Evolutionary conservation across 2,113 vertebrate species (phyloP).

Genomic region (Lampris megalopsis): DNA sequence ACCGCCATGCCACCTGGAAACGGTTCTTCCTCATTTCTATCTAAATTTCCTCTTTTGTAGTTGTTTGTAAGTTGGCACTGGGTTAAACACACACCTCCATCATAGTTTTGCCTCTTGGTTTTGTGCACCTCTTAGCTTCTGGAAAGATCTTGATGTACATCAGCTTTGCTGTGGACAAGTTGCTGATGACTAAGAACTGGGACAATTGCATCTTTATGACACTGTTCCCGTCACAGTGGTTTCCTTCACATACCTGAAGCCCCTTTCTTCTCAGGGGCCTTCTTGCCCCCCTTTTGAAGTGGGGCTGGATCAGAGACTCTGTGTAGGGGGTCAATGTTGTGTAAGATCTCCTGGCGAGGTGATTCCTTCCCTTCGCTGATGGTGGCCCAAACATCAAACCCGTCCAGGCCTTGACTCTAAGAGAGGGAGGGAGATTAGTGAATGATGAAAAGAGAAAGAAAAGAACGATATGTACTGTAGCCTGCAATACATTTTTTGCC

Average conservation of each 20-base stretch:
- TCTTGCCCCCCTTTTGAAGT: constrained; percentile 9
- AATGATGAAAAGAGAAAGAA: background rate
- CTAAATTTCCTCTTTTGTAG: background rate
- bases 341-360: constrained; percentile 92
- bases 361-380: constrained; percentile 91
- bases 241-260: constrained; percentile 24
- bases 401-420: constrained; percentile 85
- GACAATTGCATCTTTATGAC: background rate
- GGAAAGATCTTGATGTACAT: background rate
- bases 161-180: background rate
- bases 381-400: constrained; percentile 90
- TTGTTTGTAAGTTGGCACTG: background rate
- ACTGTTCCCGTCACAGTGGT: background rate
- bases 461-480: background rate
- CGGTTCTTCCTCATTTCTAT: too few species aligned
- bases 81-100: too few species aligned
- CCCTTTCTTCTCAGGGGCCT: background rate
- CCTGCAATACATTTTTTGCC: background rate
- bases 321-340: constrained; percentile 95
- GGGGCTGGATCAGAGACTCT: constrained; percentile 72
- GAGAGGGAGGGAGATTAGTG: constrained; percentile 5
- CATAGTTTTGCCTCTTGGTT: too few species aligned
- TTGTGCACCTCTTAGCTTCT: too few species aligned
- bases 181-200: too few species aligned
- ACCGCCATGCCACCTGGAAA: too few species aligned